Conservation (phyloP, 2,113 vertebrate species). For the Strigops habroptila region DNA sequence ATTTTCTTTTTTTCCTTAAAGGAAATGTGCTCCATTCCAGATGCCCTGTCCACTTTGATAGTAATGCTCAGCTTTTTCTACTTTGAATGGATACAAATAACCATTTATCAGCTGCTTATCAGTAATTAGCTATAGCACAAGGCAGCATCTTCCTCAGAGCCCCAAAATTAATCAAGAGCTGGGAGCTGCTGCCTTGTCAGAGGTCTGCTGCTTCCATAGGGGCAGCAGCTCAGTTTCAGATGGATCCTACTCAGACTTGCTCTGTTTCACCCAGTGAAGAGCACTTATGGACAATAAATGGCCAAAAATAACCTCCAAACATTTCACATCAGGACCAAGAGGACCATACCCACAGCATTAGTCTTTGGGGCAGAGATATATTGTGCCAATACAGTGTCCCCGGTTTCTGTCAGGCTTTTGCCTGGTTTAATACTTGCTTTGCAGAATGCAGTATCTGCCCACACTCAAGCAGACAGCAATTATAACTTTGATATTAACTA, state of each 20-base stretch:
- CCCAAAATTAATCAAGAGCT: neutral
- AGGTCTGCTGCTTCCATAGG: neutral
- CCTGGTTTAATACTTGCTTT: neutral
- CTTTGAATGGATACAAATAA: neutral
- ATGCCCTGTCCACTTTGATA: neutral
- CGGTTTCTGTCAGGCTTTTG: neutral
- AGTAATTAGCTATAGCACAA: neutral
- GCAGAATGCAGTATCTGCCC: neutral
- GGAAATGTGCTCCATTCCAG: neutral
- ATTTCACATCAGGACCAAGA: neutral
- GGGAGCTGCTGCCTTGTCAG: neutral
- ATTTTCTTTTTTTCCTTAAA: neutral
- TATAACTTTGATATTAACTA: neutral
- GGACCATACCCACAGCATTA: neutral
- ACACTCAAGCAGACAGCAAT: neutral
- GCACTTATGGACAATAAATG: neutral
- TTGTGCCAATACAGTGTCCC: neutral
- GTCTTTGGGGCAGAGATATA: neutral
- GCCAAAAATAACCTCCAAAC: neutral
- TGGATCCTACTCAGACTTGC: neutral
- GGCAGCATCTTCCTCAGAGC: neutral
- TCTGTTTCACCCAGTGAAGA: neutral
- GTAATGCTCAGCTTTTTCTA: neutral
- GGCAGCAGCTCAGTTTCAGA: neutral
- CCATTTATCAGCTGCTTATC: neutral